Percentiles rank a stretch among this genome's conserved stretches.
Evolutionary conservation across 2,888 invertebrate species (phyloP).

Genomic region (Epsilonema sp.): DNA sequence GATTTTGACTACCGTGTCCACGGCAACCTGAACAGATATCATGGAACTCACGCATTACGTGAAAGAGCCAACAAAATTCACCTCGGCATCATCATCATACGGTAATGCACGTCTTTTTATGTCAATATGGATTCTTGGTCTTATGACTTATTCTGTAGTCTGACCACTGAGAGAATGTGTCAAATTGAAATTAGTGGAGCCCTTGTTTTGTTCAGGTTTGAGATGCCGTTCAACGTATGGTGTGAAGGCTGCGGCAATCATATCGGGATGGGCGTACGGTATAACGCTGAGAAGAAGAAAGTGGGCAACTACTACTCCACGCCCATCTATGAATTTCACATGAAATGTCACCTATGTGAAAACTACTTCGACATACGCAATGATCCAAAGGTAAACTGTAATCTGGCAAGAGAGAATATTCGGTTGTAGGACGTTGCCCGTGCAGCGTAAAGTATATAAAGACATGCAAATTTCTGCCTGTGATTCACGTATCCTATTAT

Average conservation of each 20-base stretch:
- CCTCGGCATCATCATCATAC: slow-evolving; percentile 77
- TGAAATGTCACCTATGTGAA: slow-evolving; percentile 96
- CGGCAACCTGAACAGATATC: slow-evolving; percentile 80
- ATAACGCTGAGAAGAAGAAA: slow-evolving; percentile 47
- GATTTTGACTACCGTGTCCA: slow-evolving; percentile 80
- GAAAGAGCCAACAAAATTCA: slow-evolving; percentile 87
- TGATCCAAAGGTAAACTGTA: slow-evolving; percentile 82
- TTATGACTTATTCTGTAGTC: not conserved
- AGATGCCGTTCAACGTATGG: slow-evolving; percentile 99
- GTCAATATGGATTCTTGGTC: not conserved
- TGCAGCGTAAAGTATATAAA: no score
- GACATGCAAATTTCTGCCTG: no score
- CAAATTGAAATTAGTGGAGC: not conserved
- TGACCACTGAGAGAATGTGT: no score
- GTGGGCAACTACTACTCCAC: slow-evolving; percentile 94
- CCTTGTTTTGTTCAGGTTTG: slow-evolving; percentile 53
- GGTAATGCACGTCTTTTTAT: no score
- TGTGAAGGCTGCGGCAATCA: slow-evolving; percentile 94
- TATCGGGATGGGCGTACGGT: slow-evolving; percentile 96
- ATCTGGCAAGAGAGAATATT: no score
- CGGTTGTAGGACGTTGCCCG: no score
- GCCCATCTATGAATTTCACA: slow-evolving; percentile 87
- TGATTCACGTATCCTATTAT: no score
- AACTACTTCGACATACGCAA: slow-evolving; percentile 95
- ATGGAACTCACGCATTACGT: slow-evolving; percentile 73